Evolutionary conservation across 2,888 invertebrate genomes (phyloP).

Genomic region (Himalopsyche kuldschensis): DNA sequence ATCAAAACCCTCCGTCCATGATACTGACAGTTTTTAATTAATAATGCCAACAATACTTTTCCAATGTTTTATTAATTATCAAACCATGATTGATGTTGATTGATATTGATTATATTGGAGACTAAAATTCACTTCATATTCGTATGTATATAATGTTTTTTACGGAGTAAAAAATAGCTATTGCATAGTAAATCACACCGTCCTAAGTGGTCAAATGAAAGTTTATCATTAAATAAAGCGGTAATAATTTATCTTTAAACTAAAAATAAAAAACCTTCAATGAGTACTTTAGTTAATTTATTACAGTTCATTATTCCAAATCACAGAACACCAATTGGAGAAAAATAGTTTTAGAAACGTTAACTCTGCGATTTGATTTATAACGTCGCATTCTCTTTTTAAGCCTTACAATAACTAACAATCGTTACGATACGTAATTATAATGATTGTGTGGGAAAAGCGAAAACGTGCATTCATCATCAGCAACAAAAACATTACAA

Average conservation of each 20-base stretch:
- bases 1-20: too few relatives aligned
- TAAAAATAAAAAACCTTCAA: neutral
- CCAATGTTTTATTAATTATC: too few relatives aligned
- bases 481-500: neutral
- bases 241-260: neutral
- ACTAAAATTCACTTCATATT: too few relatives aligned
- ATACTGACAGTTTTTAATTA: too few relatives aligned
- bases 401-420: neutral
- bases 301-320: neutral
- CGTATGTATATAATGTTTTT: too few relatives aligned
- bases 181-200: neutral
- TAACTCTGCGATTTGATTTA: neutral
- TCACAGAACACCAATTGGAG: neutral
- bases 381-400: neutral
- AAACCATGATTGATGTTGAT: too few relatives aligned
- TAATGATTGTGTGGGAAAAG: neutral
- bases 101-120: too few relatives aligned
- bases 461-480: neutral
- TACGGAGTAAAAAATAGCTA: too few relatives aligned
- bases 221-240: neutral
- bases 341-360: slow-evolving; percentile 3
- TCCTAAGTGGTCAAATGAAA: neutral
- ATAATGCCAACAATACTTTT: too few relatives aligned
- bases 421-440: neutral
- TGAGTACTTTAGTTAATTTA: neutral